Percentiles rank a stretch among this genome's conserved stretches.
Conservation (phyloP, 2,797 vertebrate species). For the Sebastes wilsoni region DNA sequence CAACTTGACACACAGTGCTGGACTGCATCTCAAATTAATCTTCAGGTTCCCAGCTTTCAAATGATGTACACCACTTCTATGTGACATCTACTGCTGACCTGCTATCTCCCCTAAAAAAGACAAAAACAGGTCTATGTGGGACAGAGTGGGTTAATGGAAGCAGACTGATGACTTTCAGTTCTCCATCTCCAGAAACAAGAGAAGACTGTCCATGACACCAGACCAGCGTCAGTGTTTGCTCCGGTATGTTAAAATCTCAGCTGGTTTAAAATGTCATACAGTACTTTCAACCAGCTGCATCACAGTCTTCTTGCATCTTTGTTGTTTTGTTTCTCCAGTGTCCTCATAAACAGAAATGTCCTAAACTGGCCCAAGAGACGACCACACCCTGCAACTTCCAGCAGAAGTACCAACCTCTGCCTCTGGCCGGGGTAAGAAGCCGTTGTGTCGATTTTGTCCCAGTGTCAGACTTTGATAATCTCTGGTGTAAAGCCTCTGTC, state of each 20-base stretch:
- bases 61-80: no score
- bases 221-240: constrained; percentile 84
- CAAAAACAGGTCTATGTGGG: no score
- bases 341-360: constrained; percentile 86
- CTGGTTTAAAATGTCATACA: neutral
- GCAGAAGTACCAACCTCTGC: constrained; percentile 84
- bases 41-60: no score
- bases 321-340: constrained; percentile 76
- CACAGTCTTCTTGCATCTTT: neutral
- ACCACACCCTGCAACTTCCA: constrained; percentile 87
- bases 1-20: no score
- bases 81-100: no score
- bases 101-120: no score
- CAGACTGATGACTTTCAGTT: neutral
- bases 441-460: neutral
- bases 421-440: constrained; percentile 79
- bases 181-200: constrained; percentile 78
- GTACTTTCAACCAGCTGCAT: neutral
- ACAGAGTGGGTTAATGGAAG: neutral
- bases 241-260: constrained; percentile 73
- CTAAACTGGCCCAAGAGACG: constrained; percentile 74
- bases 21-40: no score
- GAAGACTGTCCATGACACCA: constrained; percentile 74
- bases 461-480: neutral
- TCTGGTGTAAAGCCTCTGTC: neutral